phyloP scores from a whole-genome alignment of 1,140 invertebrate species.

The Drosophila truncata region DNA sequence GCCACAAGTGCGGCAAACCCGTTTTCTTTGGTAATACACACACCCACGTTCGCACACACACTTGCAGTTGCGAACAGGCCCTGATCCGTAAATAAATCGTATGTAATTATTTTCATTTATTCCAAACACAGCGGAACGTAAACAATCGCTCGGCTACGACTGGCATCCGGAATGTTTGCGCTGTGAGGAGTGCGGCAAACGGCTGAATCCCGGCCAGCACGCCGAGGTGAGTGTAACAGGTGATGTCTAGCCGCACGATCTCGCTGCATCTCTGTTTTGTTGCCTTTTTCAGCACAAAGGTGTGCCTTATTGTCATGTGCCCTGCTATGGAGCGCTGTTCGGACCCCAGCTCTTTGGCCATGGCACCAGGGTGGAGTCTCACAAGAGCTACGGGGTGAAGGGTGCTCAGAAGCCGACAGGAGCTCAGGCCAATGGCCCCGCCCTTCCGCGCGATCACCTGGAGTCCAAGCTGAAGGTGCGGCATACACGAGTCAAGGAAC shows the following conservation, averaged over 20 bases:
- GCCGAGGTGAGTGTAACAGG: constrained; percentile 89
- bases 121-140: constrained; percentile 91
- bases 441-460: constrained; percentile 89
- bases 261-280: not conserved
- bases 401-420: constrained; percentile 83
- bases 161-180: constrained; percentile 96
- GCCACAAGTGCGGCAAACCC: constrained; percentile 94
- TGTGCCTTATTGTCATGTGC: constrained; percentile 95
- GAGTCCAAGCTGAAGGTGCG: constrained; percentile 91
- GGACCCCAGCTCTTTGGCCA: constrained; percentile 95
- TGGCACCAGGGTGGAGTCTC: constrained; percentile 94
- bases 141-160: constrained; percentile 95
- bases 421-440: constrained; percentile 78
- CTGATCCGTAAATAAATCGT: constrained; percentile 67
- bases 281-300: constrained; percentile 91
- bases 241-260: constrained; percentile 31
- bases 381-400: constrained; percentile 93
- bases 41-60: constrained; percentile 34
- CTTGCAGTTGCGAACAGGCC: constrained; percentile 15
- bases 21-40: constrained; percentile 91
- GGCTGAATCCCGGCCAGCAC: constrained; percentile 95
- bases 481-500: not conserved
- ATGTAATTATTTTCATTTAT: constrained; percentile 61
- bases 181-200: constrained; percentile 96
- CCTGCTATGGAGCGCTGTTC: constrained; percentile 95